Conservation (phyloP, 1,140 invertebrate species). For the Drosophila mayri region DNA sequence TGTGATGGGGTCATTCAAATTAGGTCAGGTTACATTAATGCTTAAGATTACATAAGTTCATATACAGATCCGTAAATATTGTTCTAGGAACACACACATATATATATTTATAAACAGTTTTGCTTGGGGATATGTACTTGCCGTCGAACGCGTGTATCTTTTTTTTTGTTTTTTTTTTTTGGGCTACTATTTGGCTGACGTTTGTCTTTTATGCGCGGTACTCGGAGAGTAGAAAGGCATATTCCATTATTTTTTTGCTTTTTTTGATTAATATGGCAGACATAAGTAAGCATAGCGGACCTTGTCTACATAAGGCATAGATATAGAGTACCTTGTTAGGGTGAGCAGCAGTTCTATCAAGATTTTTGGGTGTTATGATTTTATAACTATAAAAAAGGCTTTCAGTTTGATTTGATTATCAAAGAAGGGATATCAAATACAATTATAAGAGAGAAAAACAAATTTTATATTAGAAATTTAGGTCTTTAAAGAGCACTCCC, state of each 20-base stretch:
- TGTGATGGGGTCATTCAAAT: conserved; percentile 1
- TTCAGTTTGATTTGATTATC: neutral
- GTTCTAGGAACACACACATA: conserved; percentile 32
- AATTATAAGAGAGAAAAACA: neutral
- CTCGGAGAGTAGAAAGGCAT: conserved; percentile 23
- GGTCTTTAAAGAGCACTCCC: neutral
- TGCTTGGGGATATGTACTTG: conserved; percentile 65
- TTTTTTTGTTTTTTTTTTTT: conserved; percentile 46
- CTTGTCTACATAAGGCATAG: conserved; percentile 14
- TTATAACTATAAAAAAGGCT: neutral
- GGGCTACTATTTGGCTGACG: conserved; percentile 68
- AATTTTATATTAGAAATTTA: neutral
- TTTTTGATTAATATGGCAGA: conserved; percentile 1
- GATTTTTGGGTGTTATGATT: neutral
- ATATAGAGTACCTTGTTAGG: conserved; percentile 17
- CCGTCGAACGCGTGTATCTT: conserved; percentile 47
- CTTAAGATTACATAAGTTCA: conserved; percentile 44
- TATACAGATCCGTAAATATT: conserved; percentile 35
- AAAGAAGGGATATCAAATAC: neutral
- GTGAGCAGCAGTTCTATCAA: neutral
- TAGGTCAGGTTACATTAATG: conserved; percentile 37
- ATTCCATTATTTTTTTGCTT: conserved; percentile 3
- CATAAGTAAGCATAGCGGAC: conserved; percentile 1
- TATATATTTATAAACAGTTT: conserved; percentile 47
- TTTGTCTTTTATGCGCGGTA: conserved; percentile 60